Base-by-base conservation (phyloP, 2,888 invertebrate genomes). In the Parthenolecanium corni region DNA sequence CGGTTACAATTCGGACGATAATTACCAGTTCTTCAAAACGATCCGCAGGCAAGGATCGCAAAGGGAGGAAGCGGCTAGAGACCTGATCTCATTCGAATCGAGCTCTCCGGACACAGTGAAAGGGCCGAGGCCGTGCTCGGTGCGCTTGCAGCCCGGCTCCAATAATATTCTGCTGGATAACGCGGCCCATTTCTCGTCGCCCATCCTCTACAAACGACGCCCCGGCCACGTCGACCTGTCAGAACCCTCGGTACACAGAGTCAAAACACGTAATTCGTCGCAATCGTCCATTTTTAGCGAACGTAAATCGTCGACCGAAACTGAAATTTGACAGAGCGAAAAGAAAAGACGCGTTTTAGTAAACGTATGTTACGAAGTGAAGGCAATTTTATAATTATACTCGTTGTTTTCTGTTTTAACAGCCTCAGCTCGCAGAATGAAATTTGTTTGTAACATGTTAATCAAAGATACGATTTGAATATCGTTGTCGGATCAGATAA, bases 131-230 rank as follows among this genome's bases (percentile, higher is more conserved):
- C 82, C 85, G 69, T 88, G 87, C 70, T 84, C 87, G 57, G 78
- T 88, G 70, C 78, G 86, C 40, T 79, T 87, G 69, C 86, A 86
- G 70, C 83, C 83, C 5, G 86, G 86, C 5, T 85, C 86, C 12
- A 86, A 84, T 71, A 89, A 88, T 72, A 86, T 89, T 69, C 75
- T 89, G 4, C 75, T 89, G 23, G 88, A 88, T 72, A 88, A 86
- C 69, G 83, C 84, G 16, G 68, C 67, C 11, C 64, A 66, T 14
- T 69, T 67, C 25, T 70, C 70, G 52, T 81, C 84, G 14, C 86
- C 87, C 0, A 81, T 88, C 36, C 75, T 88, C 44, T 88, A 87
- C 69, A 83, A 83, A 23, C 74, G 72, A 54, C 65, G 68, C 16
- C 65, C 62, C 1, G 44, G 62, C 2, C 53, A 57, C 20, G 62